A percentile compares a stretch with the other conserved stretches of the same genome.
Conservation (phyloP, 2,888 invertebrate species). For the Hydraecia micacea region DNA sequence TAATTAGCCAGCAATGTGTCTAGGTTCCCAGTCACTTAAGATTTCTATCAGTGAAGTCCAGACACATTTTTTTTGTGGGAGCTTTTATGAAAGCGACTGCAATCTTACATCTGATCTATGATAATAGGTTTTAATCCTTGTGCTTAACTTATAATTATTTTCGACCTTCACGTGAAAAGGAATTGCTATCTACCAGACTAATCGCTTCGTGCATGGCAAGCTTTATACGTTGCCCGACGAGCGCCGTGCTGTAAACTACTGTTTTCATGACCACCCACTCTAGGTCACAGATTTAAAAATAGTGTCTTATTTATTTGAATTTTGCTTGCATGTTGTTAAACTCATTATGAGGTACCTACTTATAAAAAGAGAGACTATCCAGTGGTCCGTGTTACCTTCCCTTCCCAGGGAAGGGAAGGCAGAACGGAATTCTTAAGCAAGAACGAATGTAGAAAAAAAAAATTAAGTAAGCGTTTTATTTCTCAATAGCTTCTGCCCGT, state of each 20-base stretch:
- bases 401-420: too few relatives aligned
- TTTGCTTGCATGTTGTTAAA: slow-evolving; percentile 39
- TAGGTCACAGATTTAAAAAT: slow-evolving; percentile 77
- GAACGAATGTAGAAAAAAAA: background rate
- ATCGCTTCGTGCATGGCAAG: slow-evolving; percentile 59
- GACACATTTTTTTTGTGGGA: background rate
- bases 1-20: too few relatives aligned
- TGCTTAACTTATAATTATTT: slow-evolving; percentile 4
- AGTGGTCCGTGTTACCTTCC: too few relatives aligned
- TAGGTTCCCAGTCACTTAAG: background rate
- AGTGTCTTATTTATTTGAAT: slow-evolving; percentile 69
- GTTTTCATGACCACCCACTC: slow-evolving; percentile 73
- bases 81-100: background rate
- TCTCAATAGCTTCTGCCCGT: background rate
- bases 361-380: too few relatives aligned
- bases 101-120: slow-evolving; percentile 20
- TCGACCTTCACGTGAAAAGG: slow-evolving; percentile 33
- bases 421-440: background rate
- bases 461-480: background rate
- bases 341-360: slow-evolving; percentile 20
- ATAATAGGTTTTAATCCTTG: background rate
- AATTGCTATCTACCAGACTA: slow-evolving; percentile 28
- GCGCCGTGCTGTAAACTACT: slow-evolving; percentile 66
- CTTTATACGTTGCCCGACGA: slow-evolving; percentile 57
- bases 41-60: background rate